Conservation (phyloP, 1,140 invertebrate genomes). For the Drosophila ambigua region DNA sequence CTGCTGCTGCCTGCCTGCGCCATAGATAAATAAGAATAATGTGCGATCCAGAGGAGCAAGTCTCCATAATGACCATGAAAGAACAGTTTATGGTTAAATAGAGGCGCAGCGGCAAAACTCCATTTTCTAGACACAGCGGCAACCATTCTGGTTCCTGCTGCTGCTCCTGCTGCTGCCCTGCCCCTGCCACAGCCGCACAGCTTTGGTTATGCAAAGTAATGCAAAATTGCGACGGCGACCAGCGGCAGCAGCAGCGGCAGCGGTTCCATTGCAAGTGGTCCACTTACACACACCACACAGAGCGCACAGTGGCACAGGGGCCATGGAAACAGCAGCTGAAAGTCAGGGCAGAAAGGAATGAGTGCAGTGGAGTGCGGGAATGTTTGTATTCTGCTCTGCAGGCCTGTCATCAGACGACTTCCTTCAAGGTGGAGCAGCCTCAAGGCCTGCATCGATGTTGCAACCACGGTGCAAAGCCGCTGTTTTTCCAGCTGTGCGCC, state of each 20-base stretch:
- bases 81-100: slow-evolving; percentile 77
- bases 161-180: not conserved
- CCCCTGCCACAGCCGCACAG: slow-evolving; percentile 13
- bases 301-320: slow-evolving; percentile 22
- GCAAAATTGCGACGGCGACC: slow-evolving; percentile 68
- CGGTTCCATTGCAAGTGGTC: slow-evolving; percentile 76
- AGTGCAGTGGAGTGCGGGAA: too few relatives aligned
- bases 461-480: slow-evolving; percentile 35
- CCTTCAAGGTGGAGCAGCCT: too few relatives aligned
- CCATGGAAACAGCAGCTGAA: not conserved
- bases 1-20: slow-evolving; percentile 16
- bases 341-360: too few relatives aligned
- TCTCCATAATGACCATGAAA: slow-evolving; percentile 69
- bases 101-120: slow-evolving; percentile 52
- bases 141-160: slow-evolving; percentile 1
- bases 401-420: too few relatives aligned
- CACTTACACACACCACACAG: slow-evolving; percentile 25
- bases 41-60: slow-evolving; percentile 44
- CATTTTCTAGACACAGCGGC: slow-evolving; percentile 42
- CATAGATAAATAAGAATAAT: slow-evolving; percentile 73
- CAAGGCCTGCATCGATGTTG: too few relatives aligned
- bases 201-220: slow-evolving; percentile 75
- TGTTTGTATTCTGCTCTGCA: too few relatives aligned
- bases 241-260: slow-evolving; percentile 48
- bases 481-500: slow-evolving; percentile 64